Conservation (phyloP, 2,888 invertebrate genomes). For the Thelaira solivaga region DNA sequence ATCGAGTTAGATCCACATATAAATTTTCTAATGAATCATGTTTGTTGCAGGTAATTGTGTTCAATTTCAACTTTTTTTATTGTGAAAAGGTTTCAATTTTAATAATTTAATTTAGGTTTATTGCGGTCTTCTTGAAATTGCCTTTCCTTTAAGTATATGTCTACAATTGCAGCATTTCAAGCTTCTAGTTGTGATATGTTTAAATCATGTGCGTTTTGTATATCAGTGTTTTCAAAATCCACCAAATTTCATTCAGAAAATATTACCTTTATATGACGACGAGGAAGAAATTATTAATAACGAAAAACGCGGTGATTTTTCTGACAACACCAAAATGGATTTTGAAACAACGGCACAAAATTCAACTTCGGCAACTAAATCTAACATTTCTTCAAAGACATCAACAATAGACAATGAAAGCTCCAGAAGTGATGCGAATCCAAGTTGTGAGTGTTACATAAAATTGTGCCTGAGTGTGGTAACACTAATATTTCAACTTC, state of each 20-base stretch:
- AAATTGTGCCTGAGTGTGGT: slow-evolving; percentile 73
- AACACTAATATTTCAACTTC: slow-evolving; percentile 71
- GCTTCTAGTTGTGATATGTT: slow-evolving; percentile 68
- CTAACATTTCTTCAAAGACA: not conserved
- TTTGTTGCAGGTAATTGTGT: slow-evolving; percentile 70
- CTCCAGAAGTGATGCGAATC: not conserved
- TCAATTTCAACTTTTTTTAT: too few species aligned
- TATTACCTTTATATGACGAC: slow-evolving; percentile 69
- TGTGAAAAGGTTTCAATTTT: not conserved
- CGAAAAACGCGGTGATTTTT: not conserved
- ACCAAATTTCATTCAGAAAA: slow-evolving; percentile 69
- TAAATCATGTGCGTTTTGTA: slow-evolving; percentile 71
- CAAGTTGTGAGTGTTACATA: slow-evolving; percentile 71
- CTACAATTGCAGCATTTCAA: slow-evolving; percentile 67
- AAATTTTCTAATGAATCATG: slow-evolving; percentile 72
- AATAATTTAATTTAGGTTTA: slow-evolving; percentile 68
- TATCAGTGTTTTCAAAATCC: slow-evolving; percentile 70
- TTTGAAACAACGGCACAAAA: slow-evolving; percentile 46
- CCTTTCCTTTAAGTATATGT: slow-evolving; percentile 68
- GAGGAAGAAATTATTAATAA: slow-evolving; percentile 66
- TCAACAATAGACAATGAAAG: not conserved
- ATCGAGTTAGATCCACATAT: slow-evolving; percentile 70
- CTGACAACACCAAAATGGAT: not conserved
- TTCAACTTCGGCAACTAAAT: slow-evolving; percentile 14
- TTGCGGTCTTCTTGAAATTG: slow-evolving; percentile 70